Evolutionary conservation across 2,888 invertebrate species (phyloP), one percentile per base, ranked within the genome.

Genomic region (Polydrusus tereticollis): DNA sequence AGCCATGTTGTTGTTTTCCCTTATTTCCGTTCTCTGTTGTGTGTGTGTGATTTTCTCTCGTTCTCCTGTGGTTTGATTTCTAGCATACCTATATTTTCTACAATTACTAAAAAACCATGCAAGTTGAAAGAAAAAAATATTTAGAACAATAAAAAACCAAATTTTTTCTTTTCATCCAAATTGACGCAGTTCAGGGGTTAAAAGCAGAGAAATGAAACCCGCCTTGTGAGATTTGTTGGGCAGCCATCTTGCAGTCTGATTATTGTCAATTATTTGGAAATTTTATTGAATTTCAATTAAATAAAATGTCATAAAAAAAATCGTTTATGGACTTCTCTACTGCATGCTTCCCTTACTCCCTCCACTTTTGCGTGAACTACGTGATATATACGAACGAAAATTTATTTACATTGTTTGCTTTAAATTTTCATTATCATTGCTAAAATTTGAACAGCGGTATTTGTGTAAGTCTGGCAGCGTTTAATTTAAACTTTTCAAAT

Each of bases 341-440:
- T n/a, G n/a, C n/a, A n/a, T n/a, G n/a, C 33, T 1, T 33, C 33
- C 38, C n/a, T 4, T 38, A 8, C 14, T n/a, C 16, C 41, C 3
- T 41, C 57, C 2, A 43, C 4, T 43, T 41, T 47, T 43, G 57
- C 52, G 64, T 43, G 69, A 47, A 72, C 63, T 75, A 73, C 69
- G 72, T 70, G 72, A 75, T 73, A 72, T 72, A 73, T 73, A 62
- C 60, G 70, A 59, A 67, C 68, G 67, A 59, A 75, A 75, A 75
- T 73, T 75, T 75, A 73, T 75, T 75, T 70, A 70, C 72, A 63
- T 75, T 75, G 75, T 75, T 75, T 75, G 50, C 72, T 73, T 75
- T 75, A 63, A 71, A 75, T 73, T 75, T 73, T 70, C 69, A 70
- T 75, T 75, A 73, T 75, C 67, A 67, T 64, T 67, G 59, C 58